Base-by-base conservation (phyloP, 2,113 vertebrate genomes). In the Callopanchax toddi region DNA sequence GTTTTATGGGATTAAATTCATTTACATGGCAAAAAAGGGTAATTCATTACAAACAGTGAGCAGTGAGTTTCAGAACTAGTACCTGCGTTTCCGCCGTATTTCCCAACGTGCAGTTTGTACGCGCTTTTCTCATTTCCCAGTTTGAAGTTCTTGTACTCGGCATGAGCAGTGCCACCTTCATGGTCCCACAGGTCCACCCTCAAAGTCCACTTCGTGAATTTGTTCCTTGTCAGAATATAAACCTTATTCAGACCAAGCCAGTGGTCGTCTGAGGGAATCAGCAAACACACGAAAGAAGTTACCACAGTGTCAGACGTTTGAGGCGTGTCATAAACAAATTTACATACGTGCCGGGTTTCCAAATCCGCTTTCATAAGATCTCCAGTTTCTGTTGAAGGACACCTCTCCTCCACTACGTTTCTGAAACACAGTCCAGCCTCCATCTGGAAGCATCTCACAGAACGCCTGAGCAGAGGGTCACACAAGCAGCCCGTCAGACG, bases 371-470 rank as follows among this genome's bases (percentile, higher is more conserved):
- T 76, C 83, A 52, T 22, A n/a, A n/a, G n/a, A n/a, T n/a, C n/a
- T 11, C 89, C 89, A 91, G 1, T 80, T 76, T 25, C 37, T 85
- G 11, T 51, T 1, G 32, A 93, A 92, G 49, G 71, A 62, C 18
- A 91, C 25, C 0, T 10, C 17, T 25, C 29, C 51, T 7, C 82
- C 82, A 1, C 65, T 80, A 13, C 90, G 87, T 21, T 34, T 88
- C 72, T 93, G 92, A 44, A 93, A 80, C 48, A 93, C 89, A 0
- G 81, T 91, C 92, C 89, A 91, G n/a, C 87, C 88, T n/a, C 85
- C 89, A 29, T 88, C 84, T 0, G 34, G 0, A 6, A 9, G 36
- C 90, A 92, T 92, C 71, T 89, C 77, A 69, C 91, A 91, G 79
- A 80, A 90, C 6, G 84, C 89, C 90, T 92, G 60, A 25, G 53